Evolutionary conservation across 2,797 vertebrate genomes (phyloP).

Genomic region (Platalea minor): DNA sequence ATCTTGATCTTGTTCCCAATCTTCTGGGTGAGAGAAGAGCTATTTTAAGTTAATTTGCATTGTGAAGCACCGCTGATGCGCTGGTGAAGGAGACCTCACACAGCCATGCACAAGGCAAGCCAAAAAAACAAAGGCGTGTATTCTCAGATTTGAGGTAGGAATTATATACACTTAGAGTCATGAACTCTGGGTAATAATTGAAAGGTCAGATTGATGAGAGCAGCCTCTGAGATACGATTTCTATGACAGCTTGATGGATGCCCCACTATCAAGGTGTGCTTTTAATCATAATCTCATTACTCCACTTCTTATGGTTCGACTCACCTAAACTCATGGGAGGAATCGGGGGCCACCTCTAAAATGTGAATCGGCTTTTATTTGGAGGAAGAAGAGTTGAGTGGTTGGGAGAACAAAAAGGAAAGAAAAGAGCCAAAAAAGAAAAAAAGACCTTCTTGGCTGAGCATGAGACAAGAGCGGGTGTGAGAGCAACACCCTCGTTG

Average conservation of each 20-base stretch:
- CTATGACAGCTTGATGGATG: conserved; percentile 80
- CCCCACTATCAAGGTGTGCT: conserved; percentile 75
- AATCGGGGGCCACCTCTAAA: conserved; percentile 61
- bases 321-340: conserved; percentile 73
- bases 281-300: conserved; percentile 82
- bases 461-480: background rate
- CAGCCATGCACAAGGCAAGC: background rate
- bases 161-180: conserved; percentile 64
- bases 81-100: background rate
- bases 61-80: fast-evolving
- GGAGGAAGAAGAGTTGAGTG: conserved; percentile 32
- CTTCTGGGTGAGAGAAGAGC: background rate
- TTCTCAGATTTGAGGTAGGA: conserved; percentile 44
- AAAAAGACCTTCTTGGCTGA: background rate
- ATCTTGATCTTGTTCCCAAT: background rate
- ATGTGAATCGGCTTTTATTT: conserved; percentile 59
- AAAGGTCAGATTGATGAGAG: conserved; percentile 80
- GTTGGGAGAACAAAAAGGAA: conserved; percentile 7
- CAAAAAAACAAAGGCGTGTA: conserved; percentile 24
- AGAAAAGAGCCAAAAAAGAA: background rate
- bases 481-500: background rate
- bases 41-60: conserved; percentile 18
- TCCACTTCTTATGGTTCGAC: conserved; percentile 74
- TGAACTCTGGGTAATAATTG: conserved; percentile 73
- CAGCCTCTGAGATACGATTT: conserved; percentile 73